phyloP scores from a whole-genome alignment of 2,113 vertebrate species.

The Nesoenas mayeri region DNA sequence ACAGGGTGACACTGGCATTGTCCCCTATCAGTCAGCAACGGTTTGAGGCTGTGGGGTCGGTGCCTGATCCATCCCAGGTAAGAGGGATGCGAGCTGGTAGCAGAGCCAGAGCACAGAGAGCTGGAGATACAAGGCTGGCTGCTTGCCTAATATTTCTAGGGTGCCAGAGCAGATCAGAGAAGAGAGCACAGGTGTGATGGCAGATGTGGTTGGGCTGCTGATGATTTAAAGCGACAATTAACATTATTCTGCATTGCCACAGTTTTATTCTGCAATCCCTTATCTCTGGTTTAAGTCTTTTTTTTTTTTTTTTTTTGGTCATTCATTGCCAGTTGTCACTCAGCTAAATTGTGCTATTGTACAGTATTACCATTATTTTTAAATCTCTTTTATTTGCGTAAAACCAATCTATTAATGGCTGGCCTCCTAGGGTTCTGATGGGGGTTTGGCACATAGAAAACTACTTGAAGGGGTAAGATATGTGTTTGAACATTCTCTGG shows the following conservation, averaged over 20 bases:
- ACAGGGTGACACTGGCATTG: neutral
- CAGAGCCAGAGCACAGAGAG: neutral
- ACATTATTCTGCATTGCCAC: conserved; percentile 34
- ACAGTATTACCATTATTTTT: conserved; percentile 39
- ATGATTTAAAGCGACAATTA: conserved; percentile 45
- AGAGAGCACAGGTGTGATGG: conserved; percentile 61
- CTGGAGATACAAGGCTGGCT: neutral
- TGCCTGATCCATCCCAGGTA: neutral
- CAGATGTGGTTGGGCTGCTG: conserved; percentile 45
- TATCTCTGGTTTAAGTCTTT: conserved; percentile 3
- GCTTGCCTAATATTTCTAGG: conserved; percentile 16
- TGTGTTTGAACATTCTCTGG: neutral
- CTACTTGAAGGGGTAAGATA: neutral
- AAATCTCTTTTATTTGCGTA: conserved; percentile 12
- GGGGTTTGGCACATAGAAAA: neutral
- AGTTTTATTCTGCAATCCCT: neutral
- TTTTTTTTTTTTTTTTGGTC: neutral
- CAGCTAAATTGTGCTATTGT: conserved; percentile 22
- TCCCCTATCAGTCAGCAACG: conserved; percentile 5
- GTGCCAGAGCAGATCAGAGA: conserved; percentile 30
- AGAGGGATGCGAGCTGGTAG: neutral
- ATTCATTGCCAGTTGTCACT: neutral
- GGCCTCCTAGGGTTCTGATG: neutral
- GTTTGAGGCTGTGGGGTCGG: conserved; percentile 15
- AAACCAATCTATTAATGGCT: conserved; percentile 12